These are phyloP conservation scores for Urocyon cinereoargenteus DNA, from an alignment of 2,797 vertebrate species.

Conservation along the genomic window DNA sequence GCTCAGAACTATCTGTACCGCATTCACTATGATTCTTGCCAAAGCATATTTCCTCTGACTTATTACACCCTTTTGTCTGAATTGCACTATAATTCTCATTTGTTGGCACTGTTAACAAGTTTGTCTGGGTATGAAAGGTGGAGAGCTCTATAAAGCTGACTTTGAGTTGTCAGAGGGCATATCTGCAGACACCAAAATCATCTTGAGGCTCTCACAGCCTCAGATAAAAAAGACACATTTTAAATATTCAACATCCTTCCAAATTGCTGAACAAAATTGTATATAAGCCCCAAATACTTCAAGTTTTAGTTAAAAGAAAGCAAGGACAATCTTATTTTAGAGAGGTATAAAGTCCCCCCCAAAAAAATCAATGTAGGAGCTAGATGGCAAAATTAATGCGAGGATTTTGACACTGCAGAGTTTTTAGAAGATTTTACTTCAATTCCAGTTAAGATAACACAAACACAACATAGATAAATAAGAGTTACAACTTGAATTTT, in stretches of 20 bases:
- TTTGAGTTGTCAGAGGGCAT: not conserved
- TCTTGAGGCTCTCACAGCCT: not conserved
- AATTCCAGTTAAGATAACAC: not conserved
- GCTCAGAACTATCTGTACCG: not conserved
- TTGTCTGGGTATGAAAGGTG: not conserved
- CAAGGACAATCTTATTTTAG: not conserved
- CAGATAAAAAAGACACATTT: not conserved
- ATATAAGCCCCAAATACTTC: not conserved
- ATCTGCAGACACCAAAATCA: not conserved
- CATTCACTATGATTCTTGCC: not conserved
- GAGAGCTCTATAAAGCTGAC: not conserved
- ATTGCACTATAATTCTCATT: not conserved
- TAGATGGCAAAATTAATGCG: not conserved
- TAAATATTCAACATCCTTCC: not conserved
- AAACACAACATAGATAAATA: not conserved
- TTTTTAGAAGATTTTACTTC: not conserved
- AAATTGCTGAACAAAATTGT: not conserved
- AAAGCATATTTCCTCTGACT: not conserved
- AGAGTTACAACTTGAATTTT: not conserved
- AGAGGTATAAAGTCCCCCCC: not conserved
- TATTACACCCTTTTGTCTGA: not conserved
- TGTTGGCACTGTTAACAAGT: not conserved
- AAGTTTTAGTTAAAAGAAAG: constrained; percentile 9
- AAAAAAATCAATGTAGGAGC: not conserved
- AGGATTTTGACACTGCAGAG: not conserved